Evolutionary conservation across 2,113 vertebrate species (phyloP), one percentile per base, ranked within the genome.

Genomic region (Forbesichthys papilliferus): DNA sequence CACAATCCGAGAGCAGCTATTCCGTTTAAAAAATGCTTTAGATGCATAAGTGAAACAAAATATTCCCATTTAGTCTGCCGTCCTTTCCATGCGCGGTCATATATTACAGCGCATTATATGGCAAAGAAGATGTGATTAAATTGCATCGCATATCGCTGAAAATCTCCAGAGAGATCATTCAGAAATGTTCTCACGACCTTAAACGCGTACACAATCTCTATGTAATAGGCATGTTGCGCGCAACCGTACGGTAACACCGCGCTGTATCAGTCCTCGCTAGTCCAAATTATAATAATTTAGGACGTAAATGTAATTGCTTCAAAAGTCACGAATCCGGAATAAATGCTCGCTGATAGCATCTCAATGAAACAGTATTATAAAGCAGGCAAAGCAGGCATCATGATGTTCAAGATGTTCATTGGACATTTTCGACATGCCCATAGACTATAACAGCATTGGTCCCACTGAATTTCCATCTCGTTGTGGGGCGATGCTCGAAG

Each of bases 171-270:
- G 36, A 42, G 36, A 42, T 6, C 59, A 58, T n/a, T 60, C 14
- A 42, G 58, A 33, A 64, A 74, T 61, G 56, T 64, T 6, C 8
- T 47, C 20, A 46, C 42, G 61, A 68, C 65, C 48, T 48, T 10
- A 18, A 57, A 62, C 59, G 27, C 64, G 49, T 75, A 66, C 65
- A 18, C 53, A 59, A 64, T 68, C 7, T 54, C 53, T 20, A 69
- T 48, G 34, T 48, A 61, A n/a, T n/a, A 18, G 69, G 56, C 51
- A 59, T 53, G n/a, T 18, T 58, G 56, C 56, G 51, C 16, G 13
- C 13, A 47, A 10, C 13, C 9, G 20, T 73, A 10, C 13, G 3
- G 20, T 73, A 33, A 54, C 6, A 47, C 27, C 13, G 52, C 47
- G 33, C 16, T 11, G 47, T 42, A n/a, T 33, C 9, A 16, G 3